A percentile compares a stretch with the other conserved stretches of the same genome.
Conservation (phyloP, 2,888 invertebrate species). For the Hydriomena furcata region DNA sequence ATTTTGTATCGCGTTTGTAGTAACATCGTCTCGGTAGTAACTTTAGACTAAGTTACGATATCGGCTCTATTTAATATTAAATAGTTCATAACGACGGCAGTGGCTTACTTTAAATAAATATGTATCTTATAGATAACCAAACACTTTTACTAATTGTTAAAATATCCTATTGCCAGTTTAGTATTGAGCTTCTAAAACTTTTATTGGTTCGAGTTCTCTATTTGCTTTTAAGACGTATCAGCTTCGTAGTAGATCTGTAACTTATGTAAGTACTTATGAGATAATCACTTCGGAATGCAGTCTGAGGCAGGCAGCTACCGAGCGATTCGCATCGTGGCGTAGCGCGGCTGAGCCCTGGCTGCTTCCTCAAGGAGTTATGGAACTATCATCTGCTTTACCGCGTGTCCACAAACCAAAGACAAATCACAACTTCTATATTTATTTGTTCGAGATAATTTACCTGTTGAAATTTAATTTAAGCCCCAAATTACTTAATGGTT, state of each 20-base stretch:
- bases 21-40: conserved; percentile 55
- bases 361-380: conserved; percentile 73
- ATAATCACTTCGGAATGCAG: conserved; percentile 60
- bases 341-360: conserved; percentile 35
- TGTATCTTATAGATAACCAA: conserved; percentile 32
- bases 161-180: conserved; percentile 21
- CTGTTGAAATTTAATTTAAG: conserved; percentile 65
- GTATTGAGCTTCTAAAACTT: conserved; percentile 38
- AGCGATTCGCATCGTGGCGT: conserved; percentile 32
- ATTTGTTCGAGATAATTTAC: conserved; percentile 67
- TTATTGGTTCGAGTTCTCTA: conserved; percentile 70
- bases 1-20: conserved; percentile 58
- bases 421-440: conserved; percentile 75
- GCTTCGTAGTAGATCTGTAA: conserved; percentile 82
- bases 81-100: conserved; percentile 47
- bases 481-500: conserved; percentile 73
- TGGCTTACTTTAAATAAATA: conserved; percentile 48
- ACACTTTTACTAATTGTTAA: conserved; percentile 14
- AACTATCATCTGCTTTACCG: conserved; percentile 58
- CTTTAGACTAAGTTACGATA: conserved; percentile 66
- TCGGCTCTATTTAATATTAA: conserved; percentile 54
- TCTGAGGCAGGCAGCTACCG: conserved; percentile 37
- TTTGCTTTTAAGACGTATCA: conserved; percentile 75
- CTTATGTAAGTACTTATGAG: conserved; percentile 80
- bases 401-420: conserved; percentile 77